These are phyloP conservation scores for Hirtodrosophila alboralis DNA, from an alignment of 2,888 invertebrate species.

Conservation along the genomic window DNA sequence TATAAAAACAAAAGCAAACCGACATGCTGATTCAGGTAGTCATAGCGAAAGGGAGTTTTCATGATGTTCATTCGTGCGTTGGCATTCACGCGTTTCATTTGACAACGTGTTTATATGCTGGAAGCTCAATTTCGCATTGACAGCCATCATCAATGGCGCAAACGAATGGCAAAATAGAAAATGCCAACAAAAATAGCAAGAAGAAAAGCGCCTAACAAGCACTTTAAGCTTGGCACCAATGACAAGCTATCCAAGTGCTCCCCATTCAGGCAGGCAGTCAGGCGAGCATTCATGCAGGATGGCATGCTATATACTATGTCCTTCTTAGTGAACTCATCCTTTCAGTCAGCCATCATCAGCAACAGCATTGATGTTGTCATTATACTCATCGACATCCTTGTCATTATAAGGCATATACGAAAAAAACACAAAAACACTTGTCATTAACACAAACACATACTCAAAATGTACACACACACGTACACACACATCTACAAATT, in stretches of 20 bases:
- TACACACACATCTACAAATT: constrained; percentile 7
- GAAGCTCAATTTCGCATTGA: constrained; percentile 76
- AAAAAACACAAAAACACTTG: constrained; percentile 73
- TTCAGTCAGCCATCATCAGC: constrained; percentile 56
- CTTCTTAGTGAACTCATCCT: background rate
- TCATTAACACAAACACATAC: constrained; percentile 71
- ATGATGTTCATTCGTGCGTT: constrained; percentile 55
- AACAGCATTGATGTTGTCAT: constrained; percentile 75
- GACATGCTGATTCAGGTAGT: constrained; percentile 10
- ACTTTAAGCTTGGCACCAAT: constrained; percentile 64
- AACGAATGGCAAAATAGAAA: constrained; percentile 50
- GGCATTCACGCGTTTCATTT: constrained; percentile 69
- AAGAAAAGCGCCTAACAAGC: constrained; percentile 75
- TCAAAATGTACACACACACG: constrained; percentile 8
- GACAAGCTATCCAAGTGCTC: constrained; percentile 49
- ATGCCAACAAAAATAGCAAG: constrained; percentile 18
- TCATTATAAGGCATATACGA: constrained; percentile 68
- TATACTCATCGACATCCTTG: constrained; percentile 79
- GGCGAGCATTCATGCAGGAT: constrained; percentile 17
- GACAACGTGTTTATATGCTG: constrained; percentile 77
- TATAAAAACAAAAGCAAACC: constrained; percentile 36
- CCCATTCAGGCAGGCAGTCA: constrained; percentile 52
- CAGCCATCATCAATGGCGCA: constrained; percentile 68
- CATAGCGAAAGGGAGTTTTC: background rate
- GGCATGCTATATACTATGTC: background rate